Evolutionary conservation across 35 echinoderm and acorn worm genomes (phyloP).

Genomic region (Stichopus chloronotus): DNA sequence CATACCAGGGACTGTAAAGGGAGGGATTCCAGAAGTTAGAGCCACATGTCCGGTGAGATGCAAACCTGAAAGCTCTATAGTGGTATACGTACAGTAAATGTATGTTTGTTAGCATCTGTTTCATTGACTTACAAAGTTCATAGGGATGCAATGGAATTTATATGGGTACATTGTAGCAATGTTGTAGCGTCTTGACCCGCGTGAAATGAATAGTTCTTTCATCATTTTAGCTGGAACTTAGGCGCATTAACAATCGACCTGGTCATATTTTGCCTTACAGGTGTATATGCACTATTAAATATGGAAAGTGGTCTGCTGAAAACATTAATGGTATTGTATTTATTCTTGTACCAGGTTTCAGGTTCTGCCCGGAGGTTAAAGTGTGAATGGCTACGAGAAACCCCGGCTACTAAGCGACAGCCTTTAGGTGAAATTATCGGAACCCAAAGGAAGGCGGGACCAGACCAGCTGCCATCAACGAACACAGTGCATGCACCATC

Average conservation of each 20-base stretch:
- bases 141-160: no score
- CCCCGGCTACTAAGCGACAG: not conserved
- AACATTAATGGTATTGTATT: not conserved
- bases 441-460: not conserved
- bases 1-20: no score
- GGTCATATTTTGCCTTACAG: no score
- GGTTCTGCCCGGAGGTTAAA: not conserved
- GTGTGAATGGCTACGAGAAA: not conserved
- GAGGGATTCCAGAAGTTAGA: no score
- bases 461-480: not conserved
- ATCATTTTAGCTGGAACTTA: not conserved
- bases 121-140: no score
- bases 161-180: no score
- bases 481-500: not conserved
- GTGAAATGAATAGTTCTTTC: not conserved
- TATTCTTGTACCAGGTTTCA: not conserved
- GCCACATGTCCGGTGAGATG: no score
- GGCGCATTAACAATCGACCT: not conserved
- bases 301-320: not conserved
- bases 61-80: no score
- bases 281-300: no score
- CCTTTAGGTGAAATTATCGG: not conserved
- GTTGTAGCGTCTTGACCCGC: no score
- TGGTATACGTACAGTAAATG: no score
- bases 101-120: no score